Base-by-base conservation (phyloP, 2,888 invertebrate genomes). In the Pyrrhosoma nymphula region DNA sequence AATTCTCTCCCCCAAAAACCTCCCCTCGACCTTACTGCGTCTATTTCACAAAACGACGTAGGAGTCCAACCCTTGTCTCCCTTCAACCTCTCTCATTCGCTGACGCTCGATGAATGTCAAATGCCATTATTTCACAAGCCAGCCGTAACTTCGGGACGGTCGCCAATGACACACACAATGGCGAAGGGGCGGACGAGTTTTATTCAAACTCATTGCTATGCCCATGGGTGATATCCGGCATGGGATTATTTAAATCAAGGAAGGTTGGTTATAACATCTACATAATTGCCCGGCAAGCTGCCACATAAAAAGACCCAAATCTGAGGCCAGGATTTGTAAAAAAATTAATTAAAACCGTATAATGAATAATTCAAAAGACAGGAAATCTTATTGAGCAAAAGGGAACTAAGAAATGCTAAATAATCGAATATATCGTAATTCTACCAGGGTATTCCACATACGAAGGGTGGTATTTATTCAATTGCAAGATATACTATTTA, bases 61-160 rank as follows among this genome's bases (percentile, higher is more conserved):
- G 30, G 82, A 14, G 35, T 82, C 82, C 12, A 8, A 16, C 82
- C 82, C 35, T 35, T 82, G 0, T 35, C 82, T 91, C 35, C 10
- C 35, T 12, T 18, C 30, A 23, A 12, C 39, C 47, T n/a, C 12
- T 47, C 26, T 47, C 93, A 2, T 47, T 39, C 30, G 30, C 10
- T 82, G 82, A 18, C 35, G 82, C 35, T 82, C 82, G 30, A 82
- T 82, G 82, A 82, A 82, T 82, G 82, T 82, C 82, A 35, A 82
- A 82, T 35, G 14, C 30, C 82, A 35, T 82, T 82, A 26, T 4
- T 26, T 69, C 69, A 23, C 23, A 18, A 60, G 1, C 60, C 69
- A 10, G n/a, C 69, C 69, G 16, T 82, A 82, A 82, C 26, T 82
- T 16, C 26, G 82, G 18, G 82, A 82, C 26, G 10, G 35, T 82